Evolutionary conservation across 2,797 vertebrate genomes (phyloP), one percentile per base, ranked within the genome.

Genomic region (Phoxinus dragarum): DNA sequence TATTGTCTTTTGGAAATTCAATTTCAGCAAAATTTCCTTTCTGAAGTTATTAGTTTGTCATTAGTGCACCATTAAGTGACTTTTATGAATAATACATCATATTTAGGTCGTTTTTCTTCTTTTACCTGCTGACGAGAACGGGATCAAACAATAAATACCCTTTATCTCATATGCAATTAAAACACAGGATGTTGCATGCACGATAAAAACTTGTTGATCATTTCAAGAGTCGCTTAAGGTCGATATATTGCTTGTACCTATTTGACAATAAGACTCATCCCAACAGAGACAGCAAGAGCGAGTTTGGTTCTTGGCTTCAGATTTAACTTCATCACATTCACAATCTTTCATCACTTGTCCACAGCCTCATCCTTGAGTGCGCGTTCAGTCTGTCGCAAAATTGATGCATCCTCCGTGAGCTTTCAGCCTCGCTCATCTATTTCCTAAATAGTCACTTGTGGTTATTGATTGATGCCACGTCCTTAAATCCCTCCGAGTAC

Each of bases 381-480:
- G 16, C 3, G 8, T 85, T 80, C 77, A 85, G 56, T 38, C 54
- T 42, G 34, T 80, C 11, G 14, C 77, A 42, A 31, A 85, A 85
- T 85, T 80, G 76, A 80, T 80, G 31, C 77, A 49, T 80, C 67
- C 56, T 80, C 42, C 23, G 4, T 74, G 68, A 80, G 69, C 56
- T 73, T 73, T 85, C 84, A 74, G 42, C 44, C 54, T 64, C 34
- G 16, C 23, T n/a, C 68, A 73, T 80, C 78, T 74, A 31, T 85
- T 85, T 66, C 69, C 84, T 85, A 74, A 74, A 85, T 66, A 80
- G 84, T 74, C 69, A 73, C 84, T 85, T 54, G 56, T 27, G 84
- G 34, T 67, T 85, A 80, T 74, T 85, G 77, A 85, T 85, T 80
- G 76, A 80, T 85, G 84, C 16, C 44, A 64, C 16, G 11, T 66